Evolutionary conservation across 23 tunicate genomes (phyloP).

Genomic region (Botrylloides violaceus): DNA sequence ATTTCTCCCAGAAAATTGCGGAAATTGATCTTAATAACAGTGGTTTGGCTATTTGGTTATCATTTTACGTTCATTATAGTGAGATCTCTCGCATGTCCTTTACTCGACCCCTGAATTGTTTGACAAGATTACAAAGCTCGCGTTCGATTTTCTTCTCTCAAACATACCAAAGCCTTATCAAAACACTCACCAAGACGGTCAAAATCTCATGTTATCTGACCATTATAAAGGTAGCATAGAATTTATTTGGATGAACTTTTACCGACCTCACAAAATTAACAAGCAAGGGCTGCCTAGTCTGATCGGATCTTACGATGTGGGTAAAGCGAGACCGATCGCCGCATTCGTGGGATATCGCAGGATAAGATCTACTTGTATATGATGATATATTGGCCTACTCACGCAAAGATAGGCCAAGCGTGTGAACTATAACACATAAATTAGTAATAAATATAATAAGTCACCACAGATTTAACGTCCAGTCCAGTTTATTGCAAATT

Average conservation of each 20-base stretch:
- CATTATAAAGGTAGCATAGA: neutral
- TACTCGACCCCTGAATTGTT: slow-evolving; percentile 4
- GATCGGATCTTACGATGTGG: neutral
- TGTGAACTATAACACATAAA: too few species aligned
- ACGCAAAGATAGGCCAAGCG: too few species aligned
- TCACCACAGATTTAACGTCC: too few species aligned
- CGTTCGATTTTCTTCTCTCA: neutral
- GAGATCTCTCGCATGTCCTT: too few species aligned
- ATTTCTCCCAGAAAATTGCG: too few species aligned
- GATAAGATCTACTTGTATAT: too few species aligned
- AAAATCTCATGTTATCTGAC: neutral
- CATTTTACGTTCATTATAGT: too few species aligned
- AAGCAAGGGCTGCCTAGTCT: neutral
- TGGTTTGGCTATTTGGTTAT: too few species aligned
- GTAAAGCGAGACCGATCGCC: neutral
- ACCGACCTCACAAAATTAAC: neutral
- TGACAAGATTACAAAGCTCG: neutral
- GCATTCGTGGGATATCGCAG: neutral
- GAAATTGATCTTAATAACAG: too few species aligned
- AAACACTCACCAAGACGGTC: neutral
- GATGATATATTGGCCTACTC: too few species aligned
- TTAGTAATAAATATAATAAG: too few species aligned
- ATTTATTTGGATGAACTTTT: neutral
- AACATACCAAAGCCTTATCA: slow-evolving; percentile 15
- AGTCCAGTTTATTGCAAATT: too few species aligned